A percentile compares a stretch with the other conserved stretches of the same genome.
Evolutionary conservation across 1,140 invertebrate genomes (phyloP).

Genomic region (Forficula auricularia): DNA sequence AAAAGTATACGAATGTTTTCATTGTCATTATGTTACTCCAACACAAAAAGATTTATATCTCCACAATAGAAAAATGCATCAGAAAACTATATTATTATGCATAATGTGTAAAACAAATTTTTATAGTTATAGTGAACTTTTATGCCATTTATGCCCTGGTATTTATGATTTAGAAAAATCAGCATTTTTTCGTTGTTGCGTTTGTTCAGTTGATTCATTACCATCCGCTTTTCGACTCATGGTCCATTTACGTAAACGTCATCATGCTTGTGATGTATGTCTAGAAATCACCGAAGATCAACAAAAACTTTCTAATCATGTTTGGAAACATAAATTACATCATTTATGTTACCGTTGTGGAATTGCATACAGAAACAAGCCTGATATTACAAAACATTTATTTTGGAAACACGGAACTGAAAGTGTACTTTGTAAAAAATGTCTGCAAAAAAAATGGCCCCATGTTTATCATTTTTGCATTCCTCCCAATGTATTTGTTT

Average conservation of each 20-base stretch:
- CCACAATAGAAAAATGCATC: conserved; percentile 67
- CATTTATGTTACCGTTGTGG: conserved; percentile 70
- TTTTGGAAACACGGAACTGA: conserved; percentile 84
- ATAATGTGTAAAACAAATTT: conserved; percentile 72
- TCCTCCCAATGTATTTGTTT: conserved; percentile 53
- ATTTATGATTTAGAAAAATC: conserved; percentile 44
- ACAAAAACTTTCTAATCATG: conserved; percentile 58
- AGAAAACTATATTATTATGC: conserved; percentile 58
- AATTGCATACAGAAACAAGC: conserved; percentile 67
- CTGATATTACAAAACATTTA: conserved; percentile 68
- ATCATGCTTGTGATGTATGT: conserved; percentile 70
- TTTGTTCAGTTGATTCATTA: conserved; percentile 49
- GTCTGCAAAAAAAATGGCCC: conserved; percentile 73
- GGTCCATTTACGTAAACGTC: conserved; percentile 65
- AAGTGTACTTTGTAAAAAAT: conserved; percentile 64
- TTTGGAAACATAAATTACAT: conserved; percentile 74
- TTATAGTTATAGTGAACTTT: conserved; percentile 65
- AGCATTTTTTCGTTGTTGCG: conserved; percentile 49
- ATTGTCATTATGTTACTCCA: conserved; percentile 53
- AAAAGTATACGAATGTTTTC: conserved; percentile 62
- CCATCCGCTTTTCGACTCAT: conserved; percentile 69
- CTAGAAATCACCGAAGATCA: conserved; percentile 60
- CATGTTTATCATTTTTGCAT: conserved; percentile 79
- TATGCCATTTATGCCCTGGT: conserved; percentile 69
- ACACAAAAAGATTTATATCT: conserved; percentile 65